Base-by-base conservation (phyloP, 1,140 invertebrate species). In the Hypsibius dujardini region DNA sequence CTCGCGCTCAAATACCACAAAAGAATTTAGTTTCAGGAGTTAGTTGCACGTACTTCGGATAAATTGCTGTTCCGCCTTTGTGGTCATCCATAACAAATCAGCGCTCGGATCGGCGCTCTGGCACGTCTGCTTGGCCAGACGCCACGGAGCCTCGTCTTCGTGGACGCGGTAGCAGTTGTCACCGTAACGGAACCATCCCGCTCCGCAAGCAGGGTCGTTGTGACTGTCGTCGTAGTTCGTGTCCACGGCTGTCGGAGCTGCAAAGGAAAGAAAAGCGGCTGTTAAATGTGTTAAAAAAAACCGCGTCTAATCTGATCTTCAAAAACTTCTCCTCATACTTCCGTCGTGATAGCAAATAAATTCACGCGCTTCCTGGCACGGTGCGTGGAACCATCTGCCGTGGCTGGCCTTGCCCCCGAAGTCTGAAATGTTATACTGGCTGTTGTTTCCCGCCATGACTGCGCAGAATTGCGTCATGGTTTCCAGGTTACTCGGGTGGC, bases 71-170 rank as follows among this genome's bases (percentile, higher is more conserved):
- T 56, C 50, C n/a, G 7, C 50, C n/a, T 56, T 56, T 7, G 50
- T 56, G 50, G 50, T 56, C 7, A 56, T 56, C 7, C n/a, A 56
- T n/a, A 56, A n/a, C 0, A 56, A n/a, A n/a, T 56, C 50, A 56
- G 50, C 50, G n/a, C n/a, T 56, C 7, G n/a, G 7, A 56, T 7
- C 50, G 7, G n/a, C 7, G 50, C n/a, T 56, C n/a, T 56, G 50
- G n/a, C 50, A 56, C n/a, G 50, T 56, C 50, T 56, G 50, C n/a
- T 56, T 56, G 50, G 50, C 50, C 50, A 56, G 50, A n/a, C n/a
- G 50, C 50, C 50, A 56, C n/a, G 7, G 50, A 12, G n/a, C 7
- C 7, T 7, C 7, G 50, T 56, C n/a, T 7, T 7, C 7, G 50
- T 56, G 7, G n/a, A 56, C 7, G 50, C n/a, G 50, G 50, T 56